These are phyloP conservation scores for Meteorus cinctellus DNA, from an alignment of 2,888 invertebrate species.

Conservation along the genomic window DNA sequence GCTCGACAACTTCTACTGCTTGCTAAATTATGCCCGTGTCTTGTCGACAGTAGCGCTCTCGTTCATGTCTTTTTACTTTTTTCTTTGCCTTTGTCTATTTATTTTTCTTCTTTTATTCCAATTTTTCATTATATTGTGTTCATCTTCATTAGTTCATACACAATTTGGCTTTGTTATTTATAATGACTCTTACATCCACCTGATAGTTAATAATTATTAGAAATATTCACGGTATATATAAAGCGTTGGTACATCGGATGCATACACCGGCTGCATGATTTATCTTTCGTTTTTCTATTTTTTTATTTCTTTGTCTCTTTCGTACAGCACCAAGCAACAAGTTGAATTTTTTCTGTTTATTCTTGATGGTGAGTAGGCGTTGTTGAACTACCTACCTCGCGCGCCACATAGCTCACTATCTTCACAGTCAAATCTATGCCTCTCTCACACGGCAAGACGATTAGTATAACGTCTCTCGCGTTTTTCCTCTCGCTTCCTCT, in stretches of 20 bases:
- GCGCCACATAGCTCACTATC: slow-evolving; percentile 52
- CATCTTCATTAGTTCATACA: slow-evolving; percentile 6
- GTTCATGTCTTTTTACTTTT: slow-evolving; percentile 11
- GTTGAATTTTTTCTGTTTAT: slow-evolving; percentile 14
- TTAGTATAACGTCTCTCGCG: slow-evolving; percentile 39
- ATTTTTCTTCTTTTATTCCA: background rate
- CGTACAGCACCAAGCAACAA: background rate
- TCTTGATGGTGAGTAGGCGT: slow-evolving; percentile 40
- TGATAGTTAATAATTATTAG: background rate
- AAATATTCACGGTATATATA: background rate
- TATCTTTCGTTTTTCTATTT: slow-evolving; percentile 35
- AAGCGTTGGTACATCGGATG: background rate
- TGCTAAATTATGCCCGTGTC: slow-evolving; percentile 63
- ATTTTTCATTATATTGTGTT: background rate
- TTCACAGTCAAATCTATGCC: slow-evolving; percentile 53
- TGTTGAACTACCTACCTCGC: slow-evolving; percentile 35
- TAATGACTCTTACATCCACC: background rate
- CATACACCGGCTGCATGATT: background rate
- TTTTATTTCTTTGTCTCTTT: slow-evolving; percentile 12
- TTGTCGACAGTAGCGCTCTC: slow-evolving; percentile 35
- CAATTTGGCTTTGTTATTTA: background rate
- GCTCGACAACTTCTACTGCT: slow-evolving; percentile 67
- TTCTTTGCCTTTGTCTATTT: slow-evolving; percentile 14
- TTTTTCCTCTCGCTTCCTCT: background rate
- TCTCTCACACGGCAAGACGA: slow-evolving; percentile 39